Conservation (phyloP, 2,888 invertebrate genomes). For the Platypus cylindrus region DNA sequence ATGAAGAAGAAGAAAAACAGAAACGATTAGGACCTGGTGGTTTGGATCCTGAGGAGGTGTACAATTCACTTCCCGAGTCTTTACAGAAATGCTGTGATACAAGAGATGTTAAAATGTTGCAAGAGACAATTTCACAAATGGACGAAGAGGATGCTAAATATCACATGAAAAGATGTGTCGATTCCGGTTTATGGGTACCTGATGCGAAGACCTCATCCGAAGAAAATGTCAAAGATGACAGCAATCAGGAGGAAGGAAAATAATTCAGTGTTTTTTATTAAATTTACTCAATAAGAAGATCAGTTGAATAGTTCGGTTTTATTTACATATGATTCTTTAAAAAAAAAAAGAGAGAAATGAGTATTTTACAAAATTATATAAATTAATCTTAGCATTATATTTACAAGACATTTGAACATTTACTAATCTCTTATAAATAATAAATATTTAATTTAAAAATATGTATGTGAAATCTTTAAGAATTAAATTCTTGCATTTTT, state of each 20-base stretch:
- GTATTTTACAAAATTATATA: too few relatives aligned
- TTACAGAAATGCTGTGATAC: slow-evolving; percentile 69
- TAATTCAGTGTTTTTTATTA: too few relatives aligned
- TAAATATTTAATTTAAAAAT: too few relatives aligned
- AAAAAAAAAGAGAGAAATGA: too few relatives aligned
- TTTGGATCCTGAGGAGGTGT: slow-evolving; percentile 93
- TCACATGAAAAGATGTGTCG: slow-evolving; percentile 93
- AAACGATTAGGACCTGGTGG: slow-evolving; percentile 94
- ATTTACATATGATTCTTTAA: too few relatives aligned
- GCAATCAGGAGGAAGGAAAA: slow-evolving; percentile 3
- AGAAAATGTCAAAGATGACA: slow-evolving; percentile 34
- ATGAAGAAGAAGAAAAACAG: slow-evolving; percentile 74
- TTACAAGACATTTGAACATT: too few relatives aligned
- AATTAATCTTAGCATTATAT: too few relatives aligned
- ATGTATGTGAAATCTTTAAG: too few relatives aligned
- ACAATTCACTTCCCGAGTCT: slow-evolving; percentile 79
- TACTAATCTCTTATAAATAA: too few relatives aligned
- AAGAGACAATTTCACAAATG: slow-evolving; percentile 79
- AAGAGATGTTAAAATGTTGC: slow-evolving; percentile 76
- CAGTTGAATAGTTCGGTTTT: too few relatives aligned
- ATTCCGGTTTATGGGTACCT: slow-evolving; percentile 92
- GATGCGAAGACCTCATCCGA: slow-evolving; percentile 45
- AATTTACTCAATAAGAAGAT: too few relatives aligned
- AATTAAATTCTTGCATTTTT: too few relatives aligned
- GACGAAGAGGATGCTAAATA: slow-evolving; percentile 76